phyloP scores from a whole-genome alignment of 1,140 invertebrate genomes.

The Listronotus bonariensis region DNA sequence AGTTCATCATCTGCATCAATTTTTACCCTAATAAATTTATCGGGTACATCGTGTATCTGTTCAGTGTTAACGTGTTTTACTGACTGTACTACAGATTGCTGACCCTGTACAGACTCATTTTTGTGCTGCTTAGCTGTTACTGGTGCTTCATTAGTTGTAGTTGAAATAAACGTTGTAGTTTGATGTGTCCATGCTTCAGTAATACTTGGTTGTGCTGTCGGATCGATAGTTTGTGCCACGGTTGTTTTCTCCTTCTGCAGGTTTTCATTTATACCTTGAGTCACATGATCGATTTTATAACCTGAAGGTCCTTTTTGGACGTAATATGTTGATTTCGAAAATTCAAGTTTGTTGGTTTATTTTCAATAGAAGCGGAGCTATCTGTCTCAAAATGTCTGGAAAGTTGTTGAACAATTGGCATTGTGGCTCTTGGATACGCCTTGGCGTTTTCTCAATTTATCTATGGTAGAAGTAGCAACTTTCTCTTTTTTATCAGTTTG shows the following conservation, averaged over 20 bases:
- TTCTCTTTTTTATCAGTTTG: conserved; percentile 13
- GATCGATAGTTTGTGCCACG: not conserved
- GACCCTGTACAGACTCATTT: not conserved
- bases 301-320: too few species aligned
- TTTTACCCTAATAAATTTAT: conserved; percentile 37
- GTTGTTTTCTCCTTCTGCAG: not conserved
- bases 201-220: not conserved
- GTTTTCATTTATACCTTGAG: not conserved
- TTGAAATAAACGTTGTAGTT: conserved; percentile 11
- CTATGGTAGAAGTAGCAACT: too few species aligned
- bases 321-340: not conserved
- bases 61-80: conserved; percentile 61
- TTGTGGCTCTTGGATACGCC: not conserved
- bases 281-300: too few species aligned
- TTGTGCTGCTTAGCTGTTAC: not conserved
- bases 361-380: not conserved
- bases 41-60: conserved; percentile 59
- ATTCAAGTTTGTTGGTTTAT: not conserved
- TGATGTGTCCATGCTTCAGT: conserved; percentile 22
- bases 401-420: not conserved
- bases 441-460: not conserved
- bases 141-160: conserved; percentile 13
- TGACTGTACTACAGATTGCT: conserved; percentile 9
- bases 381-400: conserved; percentile 4
- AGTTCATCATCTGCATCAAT: conserved; percentile 42